These are phyloP conservation scores for Oreochromis grahami DNA, from an alignment of 2,797 vertebrate genomes.

Conservation along the genomic window DNA sequence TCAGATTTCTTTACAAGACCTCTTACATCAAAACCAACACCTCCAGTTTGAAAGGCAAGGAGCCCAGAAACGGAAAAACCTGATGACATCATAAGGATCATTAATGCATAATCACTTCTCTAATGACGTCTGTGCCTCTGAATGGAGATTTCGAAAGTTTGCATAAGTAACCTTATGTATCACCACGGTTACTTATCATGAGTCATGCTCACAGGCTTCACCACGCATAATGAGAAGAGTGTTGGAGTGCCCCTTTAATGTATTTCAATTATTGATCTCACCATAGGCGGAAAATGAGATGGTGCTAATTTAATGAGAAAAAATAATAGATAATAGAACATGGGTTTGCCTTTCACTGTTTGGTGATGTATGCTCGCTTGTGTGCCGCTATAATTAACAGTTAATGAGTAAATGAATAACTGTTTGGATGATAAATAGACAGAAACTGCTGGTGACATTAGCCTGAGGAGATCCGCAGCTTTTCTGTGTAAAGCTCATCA, in stretches of 20 bases:
- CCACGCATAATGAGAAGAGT: not conserved
- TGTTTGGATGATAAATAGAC: not conserved
- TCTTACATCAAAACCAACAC: not conserved
- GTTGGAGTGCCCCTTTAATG: not conserved
- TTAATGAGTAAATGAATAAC: not conserved
- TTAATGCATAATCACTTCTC: not conserved
- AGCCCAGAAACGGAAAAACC: not conserved
- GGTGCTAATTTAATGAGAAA: not conserved
- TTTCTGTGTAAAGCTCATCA: slow-evolving; percentile 3
- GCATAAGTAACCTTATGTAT: not conserved
- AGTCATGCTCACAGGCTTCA: not conserved
- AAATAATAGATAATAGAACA: not conserved
- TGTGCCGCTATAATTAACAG: not conserved
- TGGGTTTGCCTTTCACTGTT: not conserved
- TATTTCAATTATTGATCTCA: not conserved
- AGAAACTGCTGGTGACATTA: not conserved
- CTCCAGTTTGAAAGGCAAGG: not conserved
- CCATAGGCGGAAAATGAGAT: not conserved
- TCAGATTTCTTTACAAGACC: not conserved
- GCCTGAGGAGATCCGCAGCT: not conserved
- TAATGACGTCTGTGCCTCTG: not conserved
- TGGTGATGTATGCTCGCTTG: not conserved
- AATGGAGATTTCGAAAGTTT: not conserved
- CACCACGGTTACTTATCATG: not conserved
- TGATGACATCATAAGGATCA: not conserved